These are phyloP conservation scores for Zhuqinia jingwanae DNA, from an alignment of 2,888 invertebrate species.

Conservation along the genomic window DNA sequence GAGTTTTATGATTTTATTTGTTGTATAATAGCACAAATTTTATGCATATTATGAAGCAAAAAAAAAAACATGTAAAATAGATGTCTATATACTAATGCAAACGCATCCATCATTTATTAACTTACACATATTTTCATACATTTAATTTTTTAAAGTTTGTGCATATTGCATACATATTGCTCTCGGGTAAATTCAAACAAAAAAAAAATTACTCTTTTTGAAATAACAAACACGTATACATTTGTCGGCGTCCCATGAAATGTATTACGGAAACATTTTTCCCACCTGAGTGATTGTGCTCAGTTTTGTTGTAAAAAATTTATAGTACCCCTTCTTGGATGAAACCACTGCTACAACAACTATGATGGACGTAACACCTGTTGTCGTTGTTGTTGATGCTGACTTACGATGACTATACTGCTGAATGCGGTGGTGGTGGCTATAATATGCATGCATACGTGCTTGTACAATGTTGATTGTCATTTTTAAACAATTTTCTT, in stretches of 20 bases:
- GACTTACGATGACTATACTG: too few species aligned
- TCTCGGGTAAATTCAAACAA: too few species aligned
- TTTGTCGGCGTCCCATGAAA: conserved; percentile 33
- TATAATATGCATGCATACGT: not conserved
- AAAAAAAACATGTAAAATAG: too few species aligned
- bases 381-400: conserved; percentile 10
- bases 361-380: conserved; percentile 31
- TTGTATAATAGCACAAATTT: not conserved
- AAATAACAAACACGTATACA: too few species aligned
- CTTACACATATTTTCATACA: too few species aligned
- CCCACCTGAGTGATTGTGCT: conserved; percentile 51
- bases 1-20: not conserved
- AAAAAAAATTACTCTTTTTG: too few species aligned
- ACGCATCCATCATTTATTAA: too few species aligned
- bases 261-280: conserved; percentile 63
- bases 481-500: too few species aligned
- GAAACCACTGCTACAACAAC: not conserved
- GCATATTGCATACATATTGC: too few species aligned
- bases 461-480: conserved; percentile 7
- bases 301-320: conserved; percentile 48
- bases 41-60: not conserved
- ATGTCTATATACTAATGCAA: too few species aligned
- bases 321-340: not conserved
- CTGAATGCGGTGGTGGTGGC: too few species aligned
- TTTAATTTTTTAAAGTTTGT: too few species aligned